Evolutionary conservation across 2,888 invertebrate genomes (phyloP).

Genomic region (Apamea anceps): DNA sequence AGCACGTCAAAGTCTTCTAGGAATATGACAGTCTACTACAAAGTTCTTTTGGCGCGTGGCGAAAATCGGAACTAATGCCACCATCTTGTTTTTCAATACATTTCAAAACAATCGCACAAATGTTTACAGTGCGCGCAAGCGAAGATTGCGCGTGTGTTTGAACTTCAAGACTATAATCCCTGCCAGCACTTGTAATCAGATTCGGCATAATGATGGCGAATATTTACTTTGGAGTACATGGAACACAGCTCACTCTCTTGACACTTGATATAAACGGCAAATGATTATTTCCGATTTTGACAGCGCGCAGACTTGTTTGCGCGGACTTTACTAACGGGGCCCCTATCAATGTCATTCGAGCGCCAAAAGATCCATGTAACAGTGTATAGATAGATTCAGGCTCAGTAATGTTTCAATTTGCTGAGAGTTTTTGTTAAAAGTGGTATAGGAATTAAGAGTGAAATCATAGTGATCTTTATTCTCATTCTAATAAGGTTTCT

Average conservation of each 20-base stretch:
- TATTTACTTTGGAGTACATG: no score
- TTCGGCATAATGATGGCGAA: no score
- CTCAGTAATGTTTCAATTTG: neutral
- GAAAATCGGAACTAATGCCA: neutral
- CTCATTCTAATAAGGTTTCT: neutral
- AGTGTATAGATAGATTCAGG: neutral
- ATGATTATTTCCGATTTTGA: no score
- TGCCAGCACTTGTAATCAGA: no score
- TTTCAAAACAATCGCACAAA: neutral
- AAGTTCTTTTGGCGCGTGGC: neutral
- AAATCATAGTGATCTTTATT: neutral
- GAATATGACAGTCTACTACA: neutral
- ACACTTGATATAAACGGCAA: no score
- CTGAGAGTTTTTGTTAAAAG: neutral
- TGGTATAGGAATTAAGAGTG: neutral
- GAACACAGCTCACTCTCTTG: no score
- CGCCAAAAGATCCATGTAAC: neutral
- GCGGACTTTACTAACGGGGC: neutral
- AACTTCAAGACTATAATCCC: no score
- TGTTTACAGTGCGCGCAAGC: neutral
- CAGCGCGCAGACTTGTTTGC: no score
- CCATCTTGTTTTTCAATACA: neutral
- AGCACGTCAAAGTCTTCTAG: neutral
- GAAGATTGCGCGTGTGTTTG: no score
- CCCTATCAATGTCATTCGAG: neutral